Conservation (phyloP, 1,140 invertebrate species). For the Gonatopus flavifemur region DNA sequence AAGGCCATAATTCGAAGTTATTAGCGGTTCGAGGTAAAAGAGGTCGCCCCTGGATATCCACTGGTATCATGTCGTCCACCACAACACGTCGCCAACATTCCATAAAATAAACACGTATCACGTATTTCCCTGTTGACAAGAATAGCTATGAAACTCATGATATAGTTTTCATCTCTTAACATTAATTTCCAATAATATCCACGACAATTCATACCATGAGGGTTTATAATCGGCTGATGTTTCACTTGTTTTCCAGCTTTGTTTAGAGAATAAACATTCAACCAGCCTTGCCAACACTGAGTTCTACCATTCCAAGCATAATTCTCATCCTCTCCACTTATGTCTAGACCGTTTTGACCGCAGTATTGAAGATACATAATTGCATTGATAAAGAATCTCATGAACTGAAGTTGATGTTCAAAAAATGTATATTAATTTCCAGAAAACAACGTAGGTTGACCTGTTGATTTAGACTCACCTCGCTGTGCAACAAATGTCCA, state of each 20-base stretch:
- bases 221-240: constrained; percentile 28
- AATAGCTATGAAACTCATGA: not conserved
- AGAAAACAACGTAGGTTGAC: not conserved
- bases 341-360: constrained; percentile 31
- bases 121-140: constrained; percentile 30
- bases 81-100: constrained; percentile 35
- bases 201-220: constrained; percentile 21
- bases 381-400: constrained; percentile 34
- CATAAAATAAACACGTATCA: constrained; percentile 33
- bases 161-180: too few relatives aligned
- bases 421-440: too few relatives aligned
- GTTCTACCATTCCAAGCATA: constrained; percentile 27
- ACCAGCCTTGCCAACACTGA: constrained; percentile 35
- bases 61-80: constrained; percentile 35
- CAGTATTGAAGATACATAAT: constrained; percentile 31
- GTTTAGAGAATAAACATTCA: constrained; percentile 36
- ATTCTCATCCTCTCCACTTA: constrained; percentile 23
- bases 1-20: constrained; percentile 34
- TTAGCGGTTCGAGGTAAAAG: constrained; percentile 32
- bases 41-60: constrained; percentile 21
- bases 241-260: constrained; percentile 28
- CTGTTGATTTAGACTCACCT: constrained; percentile 17
- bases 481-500: constrained; percentile 29
- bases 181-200: too few relatives aligned
- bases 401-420: too few relatives aligned